Percentiles rank a stretch among this genome's conserved stretches.
phyloP scores from a whole-genome alignment of 2,888 invertebrate species.

The Leucophenga montana region DNA sequence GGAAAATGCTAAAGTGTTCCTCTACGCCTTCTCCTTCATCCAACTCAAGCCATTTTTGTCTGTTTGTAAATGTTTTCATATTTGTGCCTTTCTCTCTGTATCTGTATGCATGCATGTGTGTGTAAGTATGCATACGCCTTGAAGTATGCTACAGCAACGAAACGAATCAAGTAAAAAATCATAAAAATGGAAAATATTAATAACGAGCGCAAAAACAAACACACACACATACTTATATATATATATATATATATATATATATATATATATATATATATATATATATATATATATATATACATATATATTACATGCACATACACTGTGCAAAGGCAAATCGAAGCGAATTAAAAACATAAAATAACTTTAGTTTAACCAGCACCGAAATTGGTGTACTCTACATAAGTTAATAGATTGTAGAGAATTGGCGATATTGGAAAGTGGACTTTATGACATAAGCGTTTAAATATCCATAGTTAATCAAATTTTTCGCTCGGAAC shows the following conservation, averaged over 20 bases:
- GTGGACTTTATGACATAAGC: no score
- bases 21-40: background rate
- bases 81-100: background rate
- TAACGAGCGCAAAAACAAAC: slow-evolving; percentile 50
- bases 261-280: no score
- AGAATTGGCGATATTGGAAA: no score
- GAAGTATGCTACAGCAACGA: slow-evolving; percentile 34
- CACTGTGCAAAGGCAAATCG: slow-evolving; percentile 15
- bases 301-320: background rate
- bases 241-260: no score
- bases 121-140: slow-evolving; percentile 39
- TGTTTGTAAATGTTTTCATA: no score
- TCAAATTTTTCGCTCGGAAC: no score
- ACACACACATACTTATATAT: background rate
- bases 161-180: slow-evolving; percentile 46
- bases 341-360: background rate
- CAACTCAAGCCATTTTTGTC: background rate
- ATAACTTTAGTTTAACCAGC: background rate
- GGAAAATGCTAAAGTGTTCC: no score
- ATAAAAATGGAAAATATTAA: slow-evolving; percentile 65
- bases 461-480: no score
- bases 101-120: background rate
- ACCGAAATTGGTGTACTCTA: background rate
- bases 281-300: background rate
- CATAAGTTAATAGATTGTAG: background rate